Evolutionary conservation across 2,888 invertebrate species (phyloP).

Genomic region (Uropetala carovei): DNA sequence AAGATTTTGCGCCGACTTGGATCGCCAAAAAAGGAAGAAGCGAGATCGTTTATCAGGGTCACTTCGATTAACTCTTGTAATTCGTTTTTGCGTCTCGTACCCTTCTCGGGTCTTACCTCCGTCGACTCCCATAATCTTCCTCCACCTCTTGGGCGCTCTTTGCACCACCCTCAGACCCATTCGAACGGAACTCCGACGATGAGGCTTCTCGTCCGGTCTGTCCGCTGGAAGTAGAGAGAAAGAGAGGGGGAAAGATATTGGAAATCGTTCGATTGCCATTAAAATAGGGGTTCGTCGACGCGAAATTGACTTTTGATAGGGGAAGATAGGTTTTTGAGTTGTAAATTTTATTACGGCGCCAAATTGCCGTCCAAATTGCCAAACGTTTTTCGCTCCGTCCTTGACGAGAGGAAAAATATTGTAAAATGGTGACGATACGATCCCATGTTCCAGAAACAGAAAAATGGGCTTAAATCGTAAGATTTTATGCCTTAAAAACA

Average conservation of each 20-base stretch:
- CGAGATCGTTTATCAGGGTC: not conserved
- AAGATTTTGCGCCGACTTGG: no score
- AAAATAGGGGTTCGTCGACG: not conserved
- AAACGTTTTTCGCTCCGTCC: no score
- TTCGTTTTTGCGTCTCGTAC: slow-evolving; percentile 66
- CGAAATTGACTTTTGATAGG: slow-evolving; percentile 31
- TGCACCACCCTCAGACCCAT: slow-evolving; percentile 93
- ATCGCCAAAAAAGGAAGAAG: no score
- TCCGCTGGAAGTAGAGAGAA: slow-evolving; percentile 80
- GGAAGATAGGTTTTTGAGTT: not conserved
- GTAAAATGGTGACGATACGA: no score
- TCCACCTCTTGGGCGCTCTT: slow-evolving; percentile 71
- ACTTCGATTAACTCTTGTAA: not conserved
- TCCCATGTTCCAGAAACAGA: no score
- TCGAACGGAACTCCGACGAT: slow-evolving; percentile 86
- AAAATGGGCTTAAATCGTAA: no score
- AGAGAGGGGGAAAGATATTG: slow-evolving; percentile 66
- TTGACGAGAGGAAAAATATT: no score
- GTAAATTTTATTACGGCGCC: no score
- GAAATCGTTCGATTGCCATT: slow-evolving; percentile 28
- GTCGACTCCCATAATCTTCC: slow-evolving; percentile 41
- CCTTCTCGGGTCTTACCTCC: slow-evolving; percentile 18
- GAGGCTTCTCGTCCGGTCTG: slow-evolving; percentile 88
- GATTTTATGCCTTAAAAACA: no score
- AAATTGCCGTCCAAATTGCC: no score